Evolutionary conservation across 2,113 vertebrate species (phyloP).

Genomic region (Phyllopteryx taeniolatus): DNA sequence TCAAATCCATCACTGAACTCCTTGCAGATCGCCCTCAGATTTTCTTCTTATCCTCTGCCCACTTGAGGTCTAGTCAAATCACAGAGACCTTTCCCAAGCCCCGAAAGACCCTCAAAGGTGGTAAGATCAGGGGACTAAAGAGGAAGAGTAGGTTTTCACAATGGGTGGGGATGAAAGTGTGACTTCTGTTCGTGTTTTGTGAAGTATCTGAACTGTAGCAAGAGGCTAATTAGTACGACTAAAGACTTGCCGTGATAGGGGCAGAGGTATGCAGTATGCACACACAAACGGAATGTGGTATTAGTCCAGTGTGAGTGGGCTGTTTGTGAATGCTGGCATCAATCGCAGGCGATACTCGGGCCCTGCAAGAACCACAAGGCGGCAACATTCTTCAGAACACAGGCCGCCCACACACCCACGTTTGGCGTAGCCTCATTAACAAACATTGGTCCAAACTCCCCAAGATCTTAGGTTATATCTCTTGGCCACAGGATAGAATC

Average conservation of each 20-base stretch:
- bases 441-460: slow-evolving; percentile 40
- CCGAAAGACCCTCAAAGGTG: slow-evolving; percentile 10
- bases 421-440: slow-evolving; percentile 34
- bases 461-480: slow-evolving; percentile 15
- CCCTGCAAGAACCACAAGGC: slow-evolving; percentile 40
- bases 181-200: slow-evolving; percentile 21
- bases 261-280: slow-evolving; percentile 2
- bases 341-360: slow-evolving; percentile 26
- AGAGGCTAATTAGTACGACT: slow-evolving; percentile 33
- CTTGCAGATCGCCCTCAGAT: slow-evolving; percentile 8
- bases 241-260: slow-evolving; percentile 11
- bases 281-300: slow-evolving; percentile 22
- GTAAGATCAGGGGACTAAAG: slow-evolving; percentile 2
- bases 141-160: slow-evolving; percentile 4
- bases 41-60: background rate
- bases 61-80: slow-evolving; percentile 6
- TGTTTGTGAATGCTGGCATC: slow-evolving; percentile 27
- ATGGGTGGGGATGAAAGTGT: slow-evolving; percentile 20
- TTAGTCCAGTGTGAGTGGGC: slow-evolving; percentile 41
- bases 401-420: slow-evolving; percentile 35
- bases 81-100: slow-evolving; percentile 7
- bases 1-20: background rate
- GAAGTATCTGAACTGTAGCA: slow-evolving; percentile 17
- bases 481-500: slow-evolving; percentile 1
- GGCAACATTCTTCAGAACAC: slow-evolving; percentile 40